Base-by-base conservation (phyloP, 2,797 vertebrate genomes). In the Dromococcyx pavoninus region DNA sequence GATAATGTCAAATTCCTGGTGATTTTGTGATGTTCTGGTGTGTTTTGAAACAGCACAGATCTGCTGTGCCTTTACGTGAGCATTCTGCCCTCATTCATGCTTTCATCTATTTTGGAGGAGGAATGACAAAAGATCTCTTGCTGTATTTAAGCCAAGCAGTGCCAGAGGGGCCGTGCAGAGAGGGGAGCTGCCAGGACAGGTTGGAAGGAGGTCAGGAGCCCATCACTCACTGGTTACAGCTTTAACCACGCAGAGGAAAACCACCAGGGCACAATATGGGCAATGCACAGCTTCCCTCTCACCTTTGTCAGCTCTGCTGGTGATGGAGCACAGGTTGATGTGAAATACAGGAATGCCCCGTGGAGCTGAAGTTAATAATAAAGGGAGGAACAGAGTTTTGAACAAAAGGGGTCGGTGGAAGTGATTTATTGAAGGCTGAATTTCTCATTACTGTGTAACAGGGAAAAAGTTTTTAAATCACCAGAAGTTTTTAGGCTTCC, bases 351-450 rank as follows among this genome's bases (percentile, higher is more conserved):
- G 4, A 10, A 46, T 14, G 30, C 44, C 79, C 91, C 0, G 0
- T 23, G 60, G 82, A 91, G 80, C 1, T 76, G 81, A 17, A 60
- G 83, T 86, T 76, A 76, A 81, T 78, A 54, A 70, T n/a, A 32
- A 50, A 79, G 80, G 41, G 66, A 35, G 30, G 69, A 83, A 41
- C 32, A 58, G 77, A 13, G 9, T 14, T 28, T 5, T 67, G 60
- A 43, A 73, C 73, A 72, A 75, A 86, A 76, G 64, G 58, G 51
- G 12, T 28, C 56, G 60, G 41, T 5, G 13, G 53, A 8, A 44
- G 67, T 82, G 88, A 87, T 95, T 93, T 88, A 93, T 61, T 43
- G 83, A 85, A 33, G 13, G 67, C 28, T 76, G 74, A 65, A 67
- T 71, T 91, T 71, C 64, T 82, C 67, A 44, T 90, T 44, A 11